A percentile compares a stretch with the other conserved stretches of the same genome.
phyloP scores from a whole-genome alignment of 2,888 invertebrate species.

The Drosophila tanythrix region DNA sequence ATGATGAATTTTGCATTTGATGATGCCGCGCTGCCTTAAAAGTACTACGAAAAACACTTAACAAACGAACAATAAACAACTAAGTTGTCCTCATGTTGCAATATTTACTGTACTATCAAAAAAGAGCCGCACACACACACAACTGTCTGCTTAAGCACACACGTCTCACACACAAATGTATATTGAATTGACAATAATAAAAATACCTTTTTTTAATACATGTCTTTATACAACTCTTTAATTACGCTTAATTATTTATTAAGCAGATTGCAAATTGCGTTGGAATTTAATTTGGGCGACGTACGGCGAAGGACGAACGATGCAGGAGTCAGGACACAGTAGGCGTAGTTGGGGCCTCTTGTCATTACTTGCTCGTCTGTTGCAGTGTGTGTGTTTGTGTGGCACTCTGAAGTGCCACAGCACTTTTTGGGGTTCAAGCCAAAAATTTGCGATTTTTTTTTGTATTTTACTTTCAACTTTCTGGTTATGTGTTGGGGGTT shows the following conservation, averaged over 20 bases:
- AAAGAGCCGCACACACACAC: background rate
- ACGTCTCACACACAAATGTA: constrained; percentile 17
- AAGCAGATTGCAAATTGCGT: constrained; percentile 55
- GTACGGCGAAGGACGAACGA: constrained; percentile 31
- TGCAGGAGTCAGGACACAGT: constrained; percentile 1
- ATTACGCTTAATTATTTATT: constrained; percentile 68
- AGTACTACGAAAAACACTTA: background rate
- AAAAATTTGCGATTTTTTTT: constrained; percentile 32
- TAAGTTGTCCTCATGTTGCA: background rate
- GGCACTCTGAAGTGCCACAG: constrained; percentile 57
- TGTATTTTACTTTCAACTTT: constrained; percentile 20
- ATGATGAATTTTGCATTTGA: background rate
- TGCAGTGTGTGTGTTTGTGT: constrained; percentile 1
- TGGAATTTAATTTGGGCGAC: constrained; percentile 59
- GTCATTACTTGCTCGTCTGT: constrained; percentile 33
- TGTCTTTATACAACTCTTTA: constrained; percentile 53
- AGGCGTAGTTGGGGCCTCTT: constrained; percentile 7
- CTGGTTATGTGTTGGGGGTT: background rate
- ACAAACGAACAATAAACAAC: background rate
- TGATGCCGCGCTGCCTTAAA: background rate
- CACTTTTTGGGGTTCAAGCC: constrained; percentile 38
- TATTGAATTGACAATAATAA: constrained; percentile 40
- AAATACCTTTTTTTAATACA: constrained; percentile 53
- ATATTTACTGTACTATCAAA: background rate
- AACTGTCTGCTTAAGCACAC: constrained; percentile 7